Base-by-base conservation (phyloP, 2,113 vertebrate species). In the Oxygymnocypris stewartii region DNA sequence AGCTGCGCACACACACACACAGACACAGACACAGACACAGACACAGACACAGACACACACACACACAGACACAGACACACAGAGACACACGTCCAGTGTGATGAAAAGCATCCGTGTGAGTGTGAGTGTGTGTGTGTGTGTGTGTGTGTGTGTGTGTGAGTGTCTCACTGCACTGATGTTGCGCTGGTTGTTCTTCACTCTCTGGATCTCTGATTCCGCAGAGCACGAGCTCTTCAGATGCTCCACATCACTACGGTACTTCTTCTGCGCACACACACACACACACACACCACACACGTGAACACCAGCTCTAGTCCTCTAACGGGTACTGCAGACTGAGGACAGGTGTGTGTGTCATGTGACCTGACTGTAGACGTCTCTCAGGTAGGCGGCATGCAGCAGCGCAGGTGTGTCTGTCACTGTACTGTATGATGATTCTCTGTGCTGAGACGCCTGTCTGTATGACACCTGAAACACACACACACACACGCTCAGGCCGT, bases 91-190 rank as follows among this genome's bases (percentile, higher is more conserved):
- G 28, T 31, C 28, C 28, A 31, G 28, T 31, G 28, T 31, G 28
- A 31, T 31, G 28, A 31, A 31, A 1, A 31, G 28, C 28, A 31
- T 31, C 28, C 28, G 28, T 31, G 28, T 31, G 28, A 31, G 28
- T 31, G 28, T 31, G 28, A 31, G 28, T 31, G 28, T 31, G 28
- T 31, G 28, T 31, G 28, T 42, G 40, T 63, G 75, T 85, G 20
- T 84, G 79, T 76, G 59, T 47, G 31, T 74, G 37, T 37, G 31
- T 71, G 35, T 73, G 69, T 73, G 35, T 73, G 54, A 25, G 35
- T 71, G 91, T 94, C 96, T 96, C 91, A 98, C 97, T 6, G 92
- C 92, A 90, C 98, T 99, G 92, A 98, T 90, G 92, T 97, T 96
- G 87, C 94, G 95, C 89, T 99, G 97, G 84, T 94, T 96, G 88